Evolutionary conservation across 2,888 invertebrate genomes (phyloP).

Genomic region (Brachyptera putata): DNA sequence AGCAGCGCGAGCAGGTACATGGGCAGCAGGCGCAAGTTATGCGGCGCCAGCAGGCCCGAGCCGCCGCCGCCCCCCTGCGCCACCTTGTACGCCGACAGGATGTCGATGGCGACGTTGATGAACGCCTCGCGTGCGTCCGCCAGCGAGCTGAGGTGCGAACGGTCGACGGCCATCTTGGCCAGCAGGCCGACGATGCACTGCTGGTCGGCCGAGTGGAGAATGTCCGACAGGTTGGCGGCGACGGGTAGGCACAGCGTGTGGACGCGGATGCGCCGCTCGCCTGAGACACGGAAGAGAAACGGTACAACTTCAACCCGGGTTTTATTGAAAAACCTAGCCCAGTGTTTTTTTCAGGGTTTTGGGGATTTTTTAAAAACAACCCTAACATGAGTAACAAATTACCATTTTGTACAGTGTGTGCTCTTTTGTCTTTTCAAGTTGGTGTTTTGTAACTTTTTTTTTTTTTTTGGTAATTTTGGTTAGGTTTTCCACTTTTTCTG

Average conservation of each 20-base stretch:
- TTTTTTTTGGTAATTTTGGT: too few relatives aligned
- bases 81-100: slow-evolving; percentile 68
- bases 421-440: too few relatives aligned
- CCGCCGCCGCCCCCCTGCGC: slow-evolving; percentile 52
- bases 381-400: too few relatives aligned
- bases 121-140: slow-evolving; percentile 94
- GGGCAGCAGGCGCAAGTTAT: slow-evolving; percentile 76
- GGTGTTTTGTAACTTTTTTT: too few relatives aligned
- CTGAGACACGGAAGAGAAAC: slow-evolving; percentile 45
- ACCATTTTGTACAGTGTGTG: too few relatives aligned
- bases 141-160: slow-evolving; percentile 78
- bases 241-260: slow-evolving; percentile 95
- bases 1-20: slow-evolving; percentile 83
- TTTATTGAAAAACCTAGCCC: too few relatives aligned
- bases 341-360: too few relatives aligned
- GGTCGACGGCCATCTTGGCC: slow-evolving; percentile 97
- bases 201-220: slow-evolving; percentile 87
- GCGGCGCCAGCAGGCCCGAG: slow-evolving; percentile 69
- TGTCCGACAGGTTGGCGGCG: slow-evolving; percentile 74
- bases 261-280: slow-evolving; percentile 93
- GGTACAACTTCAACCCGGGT: too few relatives aligned
- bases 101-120: slow-evolving; percentile 91
- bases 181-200: slow-evolving; percentile 89
- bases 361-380: too few relatives aligned
- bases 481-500: too few relatives aligned